A percentile compares a stretch with the other conserved stretches of the same genome.
Evolutionary conservation across 53 echinoderm and acorn worm genomes (phyloP).

Genomic region (Patiria pectinifera): DNA sequence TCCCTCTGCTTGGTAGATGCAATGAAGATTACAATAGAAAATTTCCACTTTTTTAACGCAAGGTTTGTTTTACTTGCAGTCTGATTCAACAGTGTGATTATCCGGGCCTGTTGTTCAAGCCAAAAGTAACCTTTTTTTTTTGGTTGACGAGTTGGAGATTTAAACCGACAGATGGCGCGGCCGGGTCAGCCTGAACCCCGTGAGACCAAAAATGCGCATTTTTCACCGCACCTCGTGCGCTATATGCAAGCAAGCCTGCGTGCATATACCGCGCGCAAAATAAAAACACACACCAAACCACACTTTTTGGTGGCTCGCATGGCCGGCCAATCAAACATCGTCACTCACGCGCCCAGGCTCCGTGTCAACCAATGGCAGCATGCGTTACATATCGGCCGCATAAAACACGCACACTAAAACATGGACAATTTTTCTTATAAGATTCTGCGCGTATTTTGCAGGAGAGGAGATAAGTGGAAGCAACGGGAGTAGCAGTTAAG

Average conservation of each 20-base stretch:
- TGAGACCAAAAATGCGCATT: slow-evolving; percentile 22
- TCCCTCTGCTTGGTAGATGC: background rate
- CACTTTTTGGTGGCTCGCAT: background rate
- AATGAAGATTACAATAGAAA: background rate
- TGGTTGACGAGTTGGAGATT: background rate
- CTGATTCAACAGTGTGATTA: background rate
- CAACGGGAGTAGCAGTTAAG: background rate
- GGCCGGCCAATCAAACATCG: slow-evolving; percentile 24
- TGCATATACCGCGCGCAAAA: background rate
- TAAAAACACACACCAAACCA: background rate
- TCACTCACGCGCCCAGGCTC: slow-evolving; percentile 1
- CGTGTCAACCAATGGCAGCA: slow-evolving; percentile 13
- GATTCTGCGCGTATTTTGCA: background rate
- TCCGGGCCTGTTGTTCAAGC: background rate
- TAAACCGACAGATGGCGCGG: slow-evolving; percentile 24
- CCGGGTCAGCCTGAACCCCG: background rate
- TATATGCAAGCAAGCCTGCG: background rate
- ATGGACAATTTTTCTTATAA: background rate
- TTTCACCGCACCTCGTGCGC: background rate
- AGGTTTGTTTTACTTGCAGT: background rate
- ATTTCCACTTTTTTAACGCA: background rate
- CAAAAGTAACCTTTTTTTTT: background rate
- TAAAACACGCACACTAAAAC: background rate
- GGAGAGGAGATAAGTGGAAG: background rate
- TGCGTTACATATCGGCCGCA: background rate